Base-by-base conservation (phyloP, 2,797 vertebrate species). In the Synanceia verrucosa region DNA sequence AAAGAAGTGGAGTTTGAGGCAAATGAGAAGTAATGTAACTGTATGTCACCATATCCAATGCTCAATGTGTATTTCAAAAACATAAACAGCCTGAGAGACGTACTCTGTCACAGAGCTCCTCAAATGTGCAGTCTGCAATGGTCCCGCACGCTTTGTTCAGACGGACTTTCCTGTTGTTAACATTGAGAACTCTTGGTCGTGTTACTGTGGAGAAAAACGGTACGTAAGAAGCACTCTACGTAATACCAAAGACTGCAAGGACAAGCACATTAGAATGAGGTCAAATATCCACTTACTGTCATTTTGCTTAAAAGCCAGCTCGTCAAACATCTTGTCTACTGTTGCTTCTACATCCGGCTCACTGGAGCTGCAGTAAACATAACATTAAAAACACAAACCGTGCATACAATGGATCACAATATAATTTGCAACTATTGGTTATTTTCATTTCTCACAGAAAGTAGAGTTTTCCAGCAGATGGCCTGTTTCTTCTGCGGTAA, bases 261-360 rank as follows among this genome's bases (percentile, higher is more conserved):
- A 21, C 2, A 41, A 9, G 21, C 46, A 73, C 21, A 65, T 7
- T 16, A 2, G 11, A 56, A 52, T 39, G 12, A 28, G 6, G 34
- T 12, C 9, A 36, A 24, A 23, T 12, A 11, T 89, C 88, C 92
- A 94, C 97, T 95, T 95, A 99, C 98, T 96, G 95, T 99, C 98
- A 88, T 99, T 99, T 93, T 99, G 98, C 92, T 96, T 98, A 81
- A 97, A 96, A 84, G 98, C 97, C 94, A 99, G 94, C 93, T 99
- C 96, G 89, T 99, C 98, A 93, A 99, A 99, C 94, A 98, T 95
- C 93, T 96, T 94, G 94, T 99, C 97, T 73, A 99, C 90, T 67
- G 94, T 94, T 74, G 91, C 93, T 84, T 97, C 95, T 82, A 92
- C 96, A 90, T 97, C 94, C 82, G 96, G 91, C 88, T 99, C 98